Percentiles rank a stretch among this genome's conserved stretches.
These are phyloP conservation scores for Plutomurus gul DNA, from an alignment of 1,140 invertebrate species.

Conservation along the genomic window DNA sequence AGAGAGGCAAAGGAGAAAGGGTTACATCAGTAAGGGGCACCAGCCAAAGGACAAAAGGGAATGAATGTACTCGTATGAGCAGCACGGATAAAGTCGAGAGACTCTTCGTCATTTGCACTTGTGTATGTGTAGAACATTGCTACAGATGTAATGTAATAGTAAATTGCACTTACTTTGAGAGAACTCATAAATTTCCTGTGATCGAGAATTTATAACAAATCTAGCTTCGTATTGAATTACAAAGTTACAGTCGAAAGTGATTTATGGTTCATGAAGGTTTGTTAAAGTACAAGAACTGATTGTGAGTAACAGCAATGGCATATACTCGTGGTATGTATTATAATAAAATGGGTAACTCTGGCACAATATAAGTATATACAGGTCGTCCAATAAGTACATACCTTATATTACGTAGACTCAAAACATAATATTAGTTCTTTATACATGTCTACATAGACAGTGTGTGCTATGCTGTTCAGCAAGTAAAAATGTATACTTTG, in stretches of 20 bases:
- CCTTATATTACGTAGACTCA: not conserved
- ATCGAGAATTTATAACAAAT: constrained; percentile 53
- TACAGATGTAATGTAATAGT: not conserved
- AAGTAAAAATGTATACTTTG: no score
- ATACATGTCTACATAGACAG: no score
- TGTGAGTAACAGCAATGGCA: constrained; percentile 11
- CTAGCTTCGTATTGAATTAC: constrained; percentile 51
- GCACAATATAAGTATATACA: no score
- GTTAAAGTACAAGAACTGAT: constrained; percentile 29
- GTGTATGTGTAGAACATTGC: not conserved
- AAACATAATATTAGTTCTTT: no score
- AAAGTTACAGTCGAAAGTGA: constrained; percentile 53
- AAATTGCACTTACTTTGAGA: constrained; percentile 38
- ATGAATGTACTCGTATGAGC: no score
- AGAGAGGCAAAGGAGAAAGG: no score
- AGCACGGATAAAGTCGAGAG: no score
- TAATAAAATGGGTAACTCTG: not conserved
- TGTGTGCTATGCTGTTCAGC: not conserved
- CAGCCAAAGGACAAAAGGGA: no score
- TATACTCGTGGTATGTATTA: not conserved
- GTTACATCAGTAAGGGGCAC: no score
- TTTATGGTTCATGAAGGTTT: constrained; percentile 45
- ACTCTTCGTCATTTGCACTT: not conserved
- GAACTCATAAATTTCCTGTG: constrained; percentile 51
- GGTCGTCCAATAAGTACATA: no score